A percentile compares a stretch with the other conserved stretches of the same genome.
Conservation (phyloP, 2,888 invertebrate species). For the Flexamia atlantica region DNA sequence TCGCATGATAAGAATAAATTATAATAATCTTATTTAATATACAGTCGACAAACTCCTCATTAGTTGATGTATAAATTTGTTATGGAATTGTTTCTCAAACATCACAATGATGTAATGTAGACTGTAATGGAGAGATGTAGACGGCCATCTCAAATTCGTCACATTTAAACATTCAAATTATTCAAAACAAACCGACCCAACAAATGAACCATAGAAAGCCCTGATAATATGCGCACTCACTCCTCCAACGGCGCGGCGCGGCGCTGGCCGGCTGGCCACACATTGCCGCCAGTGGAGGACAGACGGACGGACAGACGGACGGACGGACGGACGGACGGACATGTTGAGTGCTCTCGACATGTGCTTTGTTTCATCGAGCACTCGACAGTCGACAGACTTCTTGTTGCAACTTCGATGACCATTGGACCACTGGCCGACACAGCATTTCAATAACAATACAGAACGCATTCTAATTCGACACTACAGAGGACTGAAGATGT, state of each 20-base stretch:
- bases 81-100: no score
- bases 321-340: not conserved
- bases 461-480: not conserved
- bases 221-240: not conserved
- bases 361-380: constrained; percentile 9
- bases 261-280: not conserved
- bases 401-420: not conserved
- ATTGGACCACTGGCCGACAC: no score
- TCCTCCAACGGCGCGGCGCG: not conserved
- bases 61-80: no score
- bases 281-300: not conserved
- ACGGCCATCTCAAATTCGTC: not conserved
- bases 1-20: no score
- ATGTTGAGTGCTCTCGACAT: not conserved
- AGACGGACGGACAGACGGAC: not conserved
- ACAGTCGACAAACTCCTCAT: no score
- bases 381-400: not conserved
- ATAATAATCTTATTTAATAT: no score
- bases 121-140: no score
- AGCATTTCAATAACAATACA: not conserved
- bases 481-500: no score
- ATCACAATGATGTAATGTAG: no score
- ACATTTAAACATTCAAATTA: constrained; percentile 1
- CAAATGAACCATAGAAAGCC: not conserved
- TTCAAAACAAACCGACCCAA: not conserved